phyloP scores from a whole-genome alignment of 2,113 vertebrate genomes.

The Gymnocephalus cernua region DNA sequence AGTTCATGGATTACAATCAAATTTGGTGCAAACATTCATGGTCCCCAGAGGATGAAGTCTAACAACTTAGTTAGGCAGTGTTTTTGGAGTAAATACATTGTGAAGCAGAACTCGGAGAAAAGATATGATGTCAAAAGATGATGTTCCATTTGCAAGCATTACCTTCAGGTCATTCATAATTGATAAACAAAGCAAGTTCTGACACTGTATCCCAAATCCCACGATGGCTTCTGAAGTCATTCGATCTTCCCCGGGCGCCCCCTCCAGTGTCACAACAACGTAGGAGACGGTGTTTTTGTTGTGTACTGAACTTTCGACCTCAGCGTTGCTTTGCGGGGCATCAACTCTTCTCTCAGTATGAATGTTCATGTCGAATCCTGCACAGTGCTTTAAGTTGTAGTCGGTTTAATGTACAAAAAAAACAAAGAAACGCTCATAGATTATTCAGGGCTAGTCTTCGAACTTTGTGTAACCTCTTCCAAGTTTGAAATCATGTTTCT shows the following conservation, averaged over 20 bases:
- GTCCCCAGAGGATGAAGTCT: too few relatives aligned
- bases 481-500: neutral
- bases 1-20: neutral
- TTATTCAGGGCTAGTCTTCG: neutral
- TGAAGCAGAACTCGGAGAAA: neutral
- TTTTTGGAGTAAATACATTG: neutral
- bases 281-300: neutral
- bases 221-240: neutral
- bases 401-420: neutral
- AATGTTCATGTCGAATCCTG: too few relatives aligned
- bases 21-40: neutral
- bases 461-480: neutral
- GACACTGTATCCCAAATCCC: slow-evolving; percentile 6
- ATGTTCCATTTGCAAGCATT: neutral
- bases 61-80: too few relatives aligned
- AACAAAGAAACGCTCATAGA: neutral
- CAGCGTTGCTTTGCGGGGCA: neutral
- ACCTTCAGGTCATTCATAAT: slow-evolving; percentile 9
- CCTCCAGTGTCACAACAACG: neutral
- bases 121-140: neutral
- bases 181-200: neutral
- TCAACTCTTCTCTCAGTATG: neutral
- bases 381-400: neutral
- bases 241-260: neutral
- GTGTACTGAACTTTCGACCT: neutral